Base-by-base conservation (phyloP, 2,888 invertebrate species). In the Omphaloscelis lunosa region DNA sequence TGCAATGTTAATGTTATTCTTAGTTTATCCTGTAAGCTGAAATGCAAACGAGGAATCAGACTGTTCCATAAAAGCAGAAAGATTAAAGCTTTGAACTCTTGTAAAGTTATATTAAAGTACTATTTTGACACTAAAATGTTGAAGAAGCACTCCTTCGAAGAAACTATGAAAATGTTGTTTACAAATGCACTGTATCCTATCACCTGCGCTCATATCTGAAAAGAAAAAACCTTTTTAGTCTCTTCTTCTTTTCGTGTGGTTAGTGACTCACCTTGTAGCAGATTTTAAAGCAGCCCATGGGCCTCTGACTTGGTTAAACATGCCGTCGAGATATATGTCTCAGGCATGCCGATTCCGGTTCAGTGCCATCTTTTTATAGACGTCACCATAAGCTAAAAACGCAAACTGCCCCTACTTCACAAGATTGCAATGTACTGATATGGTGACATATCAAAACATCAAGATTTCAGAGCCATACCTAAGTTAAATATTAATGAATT, bases 1-100 rank as follows among this genome's bases (percentile, higher is more conserved):
- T 74, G 59, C 27, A 66, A 61, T 74, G 59, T 68, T 74, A 81
- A 73, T 69, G 8, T n/a, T 58, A 74, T 72, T 69, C 77, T 53
- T 67, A 45, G 71, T 81, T 65, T 70, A 69, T 48, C 29, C 34
- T 72, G 45, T 41, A 56, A 62, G 5, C 8, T 53, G 20, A 29
- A 59, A 17, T 59, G 48, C 23, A 27, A 61, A 70, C 71, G 58
- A 56, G 48, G 51, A 51, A 78, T 58, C 67, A 59, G 23, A 59
- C 51, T 45, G 8, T 27, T 73, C 58, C 29, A 53, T n/a, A 58
- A 79, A 41, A 59, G 65, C 58, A 45, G 23, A n/a, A 63, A 48
- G 20, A 69, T 56, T 41, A 34, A 45, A 58, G 23, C 73, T 51
- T 41, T 27, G 27, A 12, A 59, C 20, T 17, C 23, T 56, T 29